Evolutionary conservation across 2,888 invertebrate species (phyloP).

Genomic region (Trissolcus japonicus): DNA sequence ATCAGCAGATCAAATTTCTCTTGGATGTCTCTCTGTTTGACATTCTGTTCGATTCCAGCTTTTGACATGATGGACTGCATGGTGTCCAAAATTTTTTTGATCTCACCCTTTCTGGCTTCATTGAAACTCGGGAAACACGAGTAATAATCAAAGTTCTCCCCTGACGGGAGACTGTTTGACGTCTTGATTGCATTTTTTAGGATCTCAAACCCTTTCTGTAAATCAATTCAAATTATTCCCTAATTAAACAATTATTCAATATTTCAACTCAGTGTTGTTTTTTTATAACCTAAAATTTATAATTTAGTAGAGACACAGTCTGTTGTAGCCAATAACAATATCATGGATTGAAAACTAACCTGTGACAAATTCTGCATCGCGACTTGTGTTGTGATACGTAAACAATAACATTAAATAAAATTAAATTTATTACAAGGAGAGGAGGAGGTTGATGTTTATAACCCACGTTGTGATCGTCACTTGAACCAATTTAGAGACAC

Average conservation of each 20-base stretch:
- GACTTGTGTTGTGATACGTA: too few species aligned
- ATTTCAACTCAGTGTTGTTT: neutral
- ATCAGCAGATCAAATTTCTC: slow-evolving; percentile 86
- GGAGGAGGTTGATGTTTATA: too few species aligned
- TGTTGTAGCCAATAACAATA: too few species aligned
- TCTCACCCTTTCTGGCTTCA: slow-evolving; percentile 81
- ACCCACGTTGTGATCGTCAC: too few species aligned
- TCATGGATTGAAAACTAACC: too few species aligned
- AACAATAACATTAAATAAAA: too few species aligned
- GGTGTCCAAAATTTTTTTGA: slow-evolving; percentile 80
- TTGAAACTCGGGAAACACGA: slow-evolving; percentile 87
- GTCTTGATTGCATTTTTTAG: slow-evolving; percentile 83
- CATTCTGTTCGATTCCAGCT: slow-evolving; percentile 79
- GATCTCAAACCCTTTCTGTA: slow-evolving; percentile 81
- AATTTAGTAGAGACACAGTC: too few species aligned
- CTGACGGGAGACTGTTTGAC: slow-evolving; percentile 85
- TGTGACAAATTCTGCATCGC: too few species aligned
- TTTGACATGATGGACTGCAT: slow-evolving; percentile 79
- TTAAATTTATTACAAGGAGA: too few species aligned
- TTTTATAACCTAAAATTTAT: slow-evolving; percentile 1
- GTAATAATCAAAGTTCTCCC: slow-evolving; percentile 84
- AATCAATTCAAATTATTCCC: slow-evolving; percentile 62
- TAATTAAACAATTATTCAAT: neutral
- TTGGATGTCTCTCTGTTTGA: slow-evolving; percentile 79
- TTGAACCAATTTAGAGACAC: too few species aligned